phyloP scores from a whole-genome alignment of 2,888 invertebrate species.

The Tenthredo distinguenda region DNA sequence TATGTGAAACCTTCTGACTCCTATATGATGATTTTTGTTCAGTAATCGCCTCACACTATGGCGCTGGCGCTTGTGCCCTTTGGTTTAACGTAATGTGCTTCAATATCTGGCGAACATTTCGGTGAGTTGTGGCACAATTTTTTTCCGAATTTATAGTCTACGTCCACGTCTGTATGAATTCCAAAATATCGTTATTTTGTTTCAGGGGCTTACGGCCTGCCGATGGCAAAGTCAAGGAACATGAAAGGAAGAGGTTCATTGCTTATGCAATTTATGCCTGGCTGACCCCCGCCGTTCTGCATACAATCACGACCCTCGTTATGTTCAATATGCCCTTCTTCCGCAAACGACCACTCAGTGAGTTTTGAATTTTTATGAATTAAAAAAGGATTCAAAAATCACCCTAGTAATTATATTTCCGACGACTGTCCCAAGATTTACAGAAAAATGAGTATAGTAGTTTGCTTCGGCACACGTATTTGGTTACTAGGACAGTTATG shows the following conservation, averaged over 20 bases:
- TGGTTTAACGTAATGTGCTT: slow-evolving; percentile 29
- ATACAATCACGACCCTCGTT: not conserved
- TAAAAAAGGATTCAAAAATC: not conserved
- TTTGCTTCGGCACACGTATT: too few relatives aligned
- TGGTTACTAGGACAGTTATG: too few relatives aligned
- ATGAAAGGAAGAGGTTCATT: slow-evolving; percentile 2
- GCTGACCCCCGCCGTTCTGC: not conserved
- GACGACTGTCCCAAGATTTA: not conserved
- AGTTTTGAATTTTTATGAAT: not conserved
- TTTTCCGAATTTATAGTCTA: not conserved
- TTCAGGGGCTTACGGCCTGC: not conserved
- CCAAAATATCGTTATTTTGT: not conserved
- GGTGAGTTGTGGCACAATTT: not conserved
- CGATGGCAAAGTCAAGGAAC: not conserved
- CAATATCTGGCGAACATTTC: slow-evolving; percentile 34
- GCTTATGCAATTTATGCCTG: slow-evolving; percentile 7
- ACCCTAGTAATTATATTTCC: not conserved
- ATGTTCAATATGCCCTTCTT: slow-evolving; percentile 1
- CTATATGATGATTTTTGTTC: not conserved
- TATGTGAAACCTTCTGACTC: not conserved
- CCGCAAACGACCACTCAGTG: not conserved
- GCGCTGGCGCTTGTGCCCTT: not conserved
- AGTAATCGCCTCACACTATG: not conserved
- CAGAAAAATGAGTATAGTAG: too few relatives aligned
- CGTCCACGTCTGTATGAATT: not conserved